Evolutionary conservation across 2,888 invertebrate genomes (phyloP).

Genomic region (Tridacna gigas): DNA sequence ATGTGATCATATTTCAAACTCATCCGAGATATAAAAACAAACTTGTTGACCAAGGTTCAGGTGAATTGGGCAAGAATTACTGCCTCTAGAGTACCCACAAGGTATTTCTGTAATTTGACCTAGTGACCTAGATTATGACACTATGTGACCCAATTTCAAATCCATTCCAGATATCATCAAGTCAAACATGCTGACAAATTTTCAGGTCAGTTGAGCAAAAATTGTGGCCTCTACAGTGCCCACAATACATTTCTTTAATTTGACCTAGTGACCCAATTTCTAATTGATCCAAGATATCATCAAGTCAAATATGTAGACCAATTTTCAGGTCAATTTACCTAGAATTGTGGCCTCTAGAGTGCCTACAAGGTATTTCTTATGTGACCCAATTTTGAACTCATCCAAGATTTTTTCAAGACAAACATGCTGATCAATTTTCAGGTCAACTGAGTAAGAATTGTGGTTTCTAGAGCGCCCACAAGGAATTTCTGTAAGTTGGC

Average conservation of each 20-base stretch:
- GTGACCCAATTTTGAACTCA: not conserved
- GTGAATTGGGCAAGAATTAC: not conserved
- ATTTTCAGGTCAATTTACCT: not conserved
- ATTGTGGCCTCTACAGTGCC: not conserved
- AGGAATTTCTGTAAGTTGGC: not conserved
- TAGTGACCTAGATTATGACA: not conserved
- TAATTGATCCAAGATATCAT: not conserved
- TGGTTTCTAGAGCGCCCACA: not conserved
- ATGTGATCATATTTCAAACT: too few species aligned
- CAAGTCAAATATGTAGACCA: not conserved
- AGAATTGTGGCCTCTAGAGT: not conserved
- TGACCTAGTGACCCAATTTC: not conserved
- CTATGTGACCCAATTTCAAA: not conserved
- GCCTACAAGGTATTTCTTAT: not conserved
- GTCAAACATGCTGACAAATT: not conserved
- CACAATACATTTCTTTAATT: not conserved
- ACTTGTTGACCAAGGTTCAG: not conserved
- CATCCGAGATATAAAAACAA: not conserved
- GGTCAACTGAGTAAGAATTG: not conserved
- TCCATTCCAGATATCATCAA: not conserved
- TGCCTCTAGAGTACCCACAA: not conserved
- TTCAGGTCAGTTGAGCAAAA: not conserved
- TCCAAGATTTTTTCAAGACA: not conserved
- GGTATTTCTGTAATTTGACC: not conserved
- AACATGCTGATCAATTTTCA: not conserved